A percentile compares a stretch with the other conserved stretches of the same genome.
Evolutionary conservation across 2,797 vertebrate genomes (phyloP).

Genomic region (Atherinosoma microstoma): DNA sequence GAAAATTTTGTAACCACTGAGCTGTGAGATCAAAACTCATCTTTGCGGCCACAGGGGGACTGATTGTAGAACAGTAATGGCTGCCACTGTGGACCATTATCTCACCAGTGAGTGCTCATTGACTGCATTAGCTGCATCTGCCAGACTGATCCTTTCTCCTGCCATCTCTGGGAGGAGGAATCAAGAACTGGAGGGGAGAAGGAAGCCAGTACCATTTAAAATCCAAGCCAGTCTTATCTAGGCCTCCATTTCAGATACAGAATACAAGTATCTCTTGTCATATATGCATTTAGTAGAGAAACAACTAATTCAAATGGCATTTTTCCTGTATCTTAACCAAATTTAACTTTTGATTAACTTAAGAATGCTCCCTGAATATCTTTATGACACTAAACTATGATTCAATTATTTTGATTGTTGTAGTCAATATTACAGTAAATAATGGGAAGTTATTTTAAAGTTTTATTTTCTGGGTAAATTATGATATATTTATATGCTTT

Average conservation of each 20-base stretch:
- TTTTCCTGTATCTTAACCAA: no score
- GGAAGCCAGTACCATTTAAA: conserved; percentile 29
- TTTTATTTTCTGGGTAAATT: neutral
- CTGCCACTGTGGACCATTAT: conserved; percentile 49
- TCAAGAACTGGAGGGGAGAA: conserved; percentile 28
- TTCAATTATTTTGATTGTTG: neutral
- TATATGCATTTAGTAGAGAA: neutral
- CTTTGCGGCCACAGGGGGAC: conserved; percentile 18
- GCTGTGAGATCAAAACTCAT: neutral
- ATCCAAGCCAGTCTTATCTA: conserved; percentile 25
- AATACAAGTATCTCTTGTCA: neutral
- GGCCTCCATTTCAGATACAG: conserved; percentile 48
- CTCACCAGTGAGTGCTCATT: conserved; percentile 43
- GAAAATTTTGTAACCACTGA: conserved; percentile 4
- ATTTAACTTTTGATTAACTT: no score
- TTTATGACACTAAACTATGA: no score
- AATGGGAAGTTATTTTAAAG: neutral
- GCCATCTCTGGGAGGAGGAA: conserved; percentile 34
- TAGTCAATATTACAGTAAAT: neutral
- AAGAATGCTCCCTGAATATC: no score
- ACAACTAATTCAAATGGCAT: neutral
- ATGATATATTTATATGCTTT: neutral
- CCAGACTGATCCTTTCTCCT: conserved; percentile 50
- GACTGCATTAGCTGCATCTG: conserved; percentile 57
- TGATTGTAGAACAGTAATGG: conserved; percentile 36